phyloP scores from a whole-genome alignment of 1,140 invertebrate species.

The Eurosta solidaginis region DNA sequence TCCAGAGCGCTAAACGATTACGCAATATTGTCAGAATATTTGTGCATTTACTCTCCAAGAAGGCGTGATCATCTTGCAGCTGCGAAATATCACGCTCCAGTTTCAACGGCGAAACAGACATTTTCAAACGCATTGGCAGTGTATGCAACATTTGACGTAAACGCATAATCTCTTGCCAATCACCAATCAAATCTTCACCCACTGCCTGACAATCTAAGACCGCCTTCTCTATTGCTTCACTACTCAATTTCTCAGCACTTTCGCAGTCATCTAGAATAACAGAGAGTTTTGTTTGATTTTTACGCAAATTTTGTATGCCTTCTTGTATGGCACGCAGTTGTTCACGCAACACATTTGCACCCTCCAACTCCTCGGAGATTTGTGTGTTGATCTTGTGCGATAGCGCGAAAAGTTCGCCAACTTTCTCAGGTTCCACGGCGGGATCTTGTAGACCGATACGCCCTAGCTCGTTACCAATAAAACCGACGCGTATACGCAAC shows the following conservation, averaged over 20 bases:
- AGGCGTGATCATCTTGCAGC: conserved; percentile 73
- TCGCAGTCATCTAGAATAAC: conserved; percentile 73
- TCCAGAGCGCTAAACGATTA: conserved; percentile 72
- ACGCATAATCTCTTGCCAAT: conserved; percentile 76
- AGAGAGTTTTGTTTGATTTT: conserved; percentile 68
- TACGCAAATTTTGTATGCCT: conserved; percentile 69
- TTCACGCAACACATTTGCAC: conserved; percentile 71
- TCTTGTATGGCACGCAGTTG: conserved; percentile 71
- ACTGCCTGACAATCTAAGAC: conserved; percentile 70
- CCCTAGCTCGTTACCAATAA: conserved; percentile 78
- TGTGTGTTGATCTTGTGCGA: conserved; percentile 72
- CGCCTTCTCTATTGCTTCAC: conserved; percentile 72
- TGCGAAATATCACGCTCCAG: conserved; percentile 76
- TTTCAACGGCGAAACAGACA: conserved; percentile 74
- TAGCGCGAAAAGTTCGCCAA: conserved; percentile 70
- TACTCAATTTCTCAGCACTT: conserved; percentile 69
- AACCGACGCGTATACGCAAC: conserved; percentile 71
- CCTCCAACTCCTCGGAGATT: conserved; percentile 75
- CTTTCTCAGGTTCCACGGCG: conserved; percentile 73
- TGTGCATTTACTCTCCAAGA: conserved; percentile 70
- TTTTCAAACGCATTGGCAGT: conserved; percentile 71
- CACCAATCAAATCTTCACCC: conserved; percentile 66
- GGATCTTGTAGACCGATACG: conserved; percentile 71
- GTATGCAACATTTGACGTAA: conserved; percentile 76
- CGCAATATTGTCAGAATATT: conserved; percentile 69